Percentiles rank a stretch among this genome's conserved stretches.
phyloP scores from a whole-genome alignment of 2,113 vertebrate species.

The Romanogobio albipinnatus region DNA sequence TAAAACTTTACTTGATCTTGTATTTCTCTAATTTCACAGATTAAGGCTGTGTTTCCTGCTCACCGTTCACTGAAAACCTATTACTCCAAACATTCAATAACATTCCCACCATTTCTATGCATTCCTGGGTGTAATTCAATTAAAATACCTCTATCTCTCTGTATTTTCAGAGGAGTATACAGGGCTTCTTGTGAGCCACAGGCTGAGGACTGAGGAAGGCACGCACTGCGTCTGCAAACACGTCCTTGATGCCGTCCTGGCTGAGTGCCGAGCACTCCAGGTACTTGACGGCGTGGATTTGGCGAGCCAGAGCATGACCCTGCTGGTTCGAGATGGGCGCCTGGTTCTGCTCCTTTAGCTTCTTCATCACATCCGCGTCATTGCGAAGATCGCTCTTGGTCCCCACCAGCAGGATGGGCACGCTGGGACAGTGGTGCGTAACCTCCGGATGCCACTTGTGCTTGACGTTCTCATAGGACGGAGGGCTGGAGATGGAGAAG shows the following conservation, averaged over 20 bases:
- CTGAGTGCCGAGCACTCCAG: slow-evolving; percentile 93
- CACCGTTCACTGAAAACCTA: background rate
- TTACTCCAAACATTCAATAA: slow-evolving; percentile 19
- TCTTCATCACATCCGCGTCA: slow-evolving; percentile 82
- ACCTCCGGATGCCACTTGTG: slow-evolving; percentile 98
- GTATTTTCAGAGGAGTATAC: slow-evolving; percentile 81
- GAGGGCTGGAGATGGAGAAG: slow-evolving; percentile 93
- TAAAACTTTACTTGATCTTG: background rate
- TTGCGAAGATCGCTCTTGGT: slow-evolving; percentile 95
- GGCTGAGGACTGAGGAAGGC: slow-evolving; percentile 88
- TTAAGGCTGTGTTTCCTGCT: slow-evolving; percentile 14
- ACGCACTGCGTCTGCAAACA: slow-evolving; percentile 86
- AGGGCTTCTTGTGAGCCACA: slow-evolving; percentile 76
- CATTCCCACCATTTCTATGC: slow-evolving; percentile 34
- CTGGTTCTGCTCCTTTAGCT: slow-evolving; percentile 94
- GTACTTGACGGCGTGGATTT: slow-evolving; percentile 91
- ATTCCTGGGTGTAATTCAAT: slow-evolving; percentile 14
- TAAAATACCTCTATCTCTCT: slow-evolving; percentile 40
- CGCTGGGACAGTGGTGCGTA: slow-evolving; percentile 91
- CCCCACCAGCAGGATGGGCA: slow-evolving; percentile 92
- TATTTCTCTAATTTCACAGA: slow-evolving; percentile 5
- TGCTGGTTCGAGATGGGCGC: slow-evolving; percentile 85
- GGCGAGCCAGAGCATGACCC: slow-evolving; percentile 83
- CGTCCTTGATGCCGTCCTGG: slow-evolving; percentile 95
- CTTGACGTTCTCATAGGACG: slow-evolving; percentile 92